Conservation (phyloP, 2,113 vertebrate genomes). For the Lontra canadensis region DNA sequence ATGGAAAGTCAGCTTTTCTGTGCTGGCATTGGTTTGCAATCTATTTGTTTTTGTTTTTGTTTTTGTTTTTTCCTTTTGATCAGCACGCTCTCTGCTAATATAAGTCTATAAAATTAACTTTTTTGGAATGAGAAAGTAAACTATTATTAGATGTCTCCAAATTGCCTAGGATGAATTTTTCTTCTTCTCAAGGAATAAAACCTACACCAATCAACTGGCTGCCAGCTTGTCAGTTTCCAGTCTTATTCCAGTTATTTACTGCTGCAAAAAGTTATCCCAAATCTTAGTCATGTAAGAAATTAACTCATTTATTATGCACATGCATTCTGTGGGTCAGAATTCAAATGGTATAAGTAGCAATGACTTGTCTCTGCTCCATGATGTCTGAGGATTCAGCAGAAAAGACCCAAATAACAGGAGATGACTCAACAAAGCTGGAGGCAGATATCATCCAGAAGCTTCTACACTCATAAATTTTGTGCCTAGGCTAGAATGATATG, state of each 20-base stretch:
- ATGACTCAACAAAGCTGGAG: neutral
- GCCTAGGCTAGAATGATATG: neutral
- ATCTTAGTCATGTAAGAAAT: neutral
- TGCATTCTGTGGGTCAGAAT: neutral
- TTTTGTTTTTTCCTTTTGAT: neutral
- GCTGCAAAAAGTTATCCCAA: neutral
- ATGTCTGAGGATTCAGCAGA: neutral
- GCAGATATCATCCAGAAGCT: neutral
- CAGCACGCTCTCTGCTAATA: constrained; percentile 26
- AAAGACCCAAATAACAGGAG: neutral
- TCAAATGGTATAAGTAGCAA: neutral
- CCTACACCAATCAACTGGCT: neutral
- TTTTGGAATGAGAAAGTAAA: neutral
- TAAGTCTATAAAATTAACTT: constrained; percentile 40
- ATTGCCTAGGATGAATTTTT: constrained; percentile 2
- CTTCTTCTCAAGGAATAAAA: constrained; percentile 14
- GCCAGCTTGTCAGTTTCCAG: neutral
- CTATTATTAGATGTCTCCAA: constrained; percentile 34
- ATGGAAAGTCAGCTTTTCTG: neutral
- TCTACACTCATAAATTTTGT: neutral
- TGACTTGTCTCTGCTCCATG: neutral
- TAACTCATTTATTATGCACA: neutral
- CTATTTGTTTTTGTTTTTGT: neutral
- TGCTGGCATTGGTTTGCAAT: constrained; percentile 33
- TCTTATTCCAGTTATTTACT: neutral